phyloP scores from a whole-genome alignment of 1,140 invertebrate genomes.

The Diorhabda carinulata region DNA sequence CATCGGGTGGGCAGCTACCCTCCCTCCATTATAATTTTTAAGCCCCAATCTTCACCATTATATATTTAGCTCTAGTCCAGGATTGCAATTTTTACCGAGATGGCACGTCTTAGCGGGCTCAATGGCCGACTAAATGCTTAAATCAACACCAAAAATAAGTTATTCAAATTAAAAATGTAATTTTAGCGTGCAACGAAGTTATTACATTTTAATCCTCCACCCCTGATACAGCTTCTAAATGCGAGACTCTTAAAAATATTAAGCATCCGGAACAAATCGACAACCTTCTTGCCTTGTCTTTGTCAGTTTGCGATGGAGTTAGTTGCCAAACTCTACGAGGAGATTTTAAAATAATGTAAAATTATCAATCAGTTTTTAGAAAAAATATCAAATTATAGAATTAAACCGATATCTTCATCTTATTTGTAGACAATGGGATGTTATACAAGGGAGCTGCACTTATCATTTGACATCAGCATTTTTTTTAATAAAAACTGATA shows the following conservation, averaged over 20 bases:
- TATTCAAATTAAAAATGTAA: constrained; percentile 66
- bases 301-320: constrained; percentile 13
- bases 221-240: constrained; percentile 41
- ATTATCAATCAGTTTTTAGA: too few relatives aligned
- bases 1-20: constrained; percentile 22
- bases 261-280: constrained; percentile 46
- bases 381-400: too few relatives aligned
- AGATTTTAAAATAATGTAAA: too few relatives aligned
- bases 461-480: too few relatives aligned
- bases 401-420: too few relatives aligned
- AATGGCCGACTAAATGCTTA: constrained; percentile 52
- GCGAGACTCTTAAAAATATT: constrained; percentile 45
- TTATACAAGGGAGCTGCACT: too few relatives aligned
- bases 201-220: constrained; percentile 49
- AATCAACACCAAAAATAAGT: constrained; percentile 64
- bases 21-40: constrained; percentile 59
- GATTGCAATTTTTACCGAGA: constrained; percentile 62
- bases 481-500: too few relatives aligned
- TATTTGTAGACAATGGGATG: too few relatives aligned
- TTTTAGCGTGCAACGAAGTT: constrained; percentile 49
- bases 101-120: constrained; percentile 58
- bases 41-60: constrained; percentile 62
- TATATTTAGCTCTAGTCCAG: constrained; percentile 60
- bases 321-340: not conserved
- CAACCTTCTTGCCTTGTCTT: constrained; percentile 8